phyloP scores from a whole-genome alignment of 1,140 invertebrate species.

The Matsumurasca onukii region DNA sequence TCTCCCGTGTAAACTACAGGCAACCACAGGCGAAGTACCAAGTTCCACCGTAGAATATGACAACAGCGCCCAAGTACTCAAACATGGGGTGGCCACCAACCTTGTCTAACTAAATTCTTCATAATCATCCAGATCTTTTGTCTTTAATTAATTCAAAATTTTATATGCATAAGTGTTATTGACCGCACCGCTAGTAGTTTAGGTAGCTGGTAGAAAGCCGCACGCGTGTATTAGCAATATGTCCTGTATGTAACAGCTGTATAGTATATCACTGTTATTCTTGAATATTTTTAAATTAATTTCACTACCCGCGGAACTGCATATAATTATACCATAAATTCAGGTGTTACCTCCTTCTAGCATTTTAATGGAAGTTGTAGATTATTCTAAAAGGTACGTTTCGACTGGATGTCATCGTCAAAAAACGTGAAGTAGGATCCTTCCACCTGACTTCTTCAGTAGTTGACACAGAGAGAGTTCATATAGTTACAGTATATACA shows the following conservation, averaged over 20 bases:
- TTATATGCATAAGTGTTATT: background rate
- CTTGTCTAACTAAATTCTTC: background rate
- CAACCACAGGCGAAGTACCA: too few relatives aligned
- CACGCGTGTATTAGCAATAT: slow-evolving; percentile 26
- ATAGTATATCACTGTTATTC: background rate
- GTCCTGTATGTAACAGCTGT: background rate
- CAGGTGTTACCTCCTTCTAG: background rate
- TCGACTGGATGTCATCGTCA: background rate
- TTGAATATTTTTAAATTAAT: background rate
- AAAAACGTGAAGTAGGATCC: background rate
- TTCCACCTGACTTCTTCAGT: too few relatives aligned
- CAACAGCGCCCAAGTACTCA: background rate
- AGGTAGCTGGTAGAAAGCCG: slow-evolving; percentile 10
- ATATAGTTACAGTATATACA: too few relatives aligned
- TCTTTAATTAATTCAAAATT: background rate
- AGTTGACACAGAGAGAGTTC: too few relatives aligned
- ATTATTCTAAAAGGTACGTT: background rate
- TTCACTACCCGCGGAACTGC: background rate
- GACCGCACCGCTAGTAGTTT: slow-evolving; percentile 7
- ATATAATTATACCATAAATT: background rate
- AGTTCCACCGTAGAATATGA: background rate
- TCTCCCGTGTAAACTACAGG: too few relatives aligned
- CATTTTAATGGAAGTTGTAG: background rate
- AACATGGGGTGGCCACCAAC: background rate
- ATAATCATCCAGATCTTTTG: background rate